phyloP scores from a whole-genome alignment of 2,113 vertebrate species.

The Rhodinocichla rosea region DNA sequence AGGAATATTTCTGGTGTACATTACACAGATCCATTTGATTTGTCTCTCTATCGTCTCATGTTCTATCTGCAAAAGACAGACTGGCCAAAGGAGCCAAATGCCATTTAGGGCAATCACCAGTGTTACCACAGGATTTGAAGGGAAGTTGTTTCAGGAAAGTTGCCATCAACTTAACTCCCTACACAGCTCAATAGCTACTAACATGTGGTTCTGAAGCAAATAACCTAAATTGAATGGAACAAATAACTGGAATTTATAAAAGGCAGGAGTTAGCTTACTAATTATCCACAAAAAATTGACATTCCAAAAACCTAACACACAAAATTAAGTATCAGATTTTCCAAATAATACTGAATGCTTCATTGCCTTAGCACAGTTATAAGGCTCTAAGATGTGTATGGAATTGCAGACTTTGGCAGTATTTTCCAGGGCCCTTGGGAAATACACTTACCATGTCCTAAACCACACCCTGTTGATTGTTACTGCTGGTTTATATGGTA shows the following conservation, averaged over 20 bases:
- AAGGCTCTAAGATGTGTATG: not conserved
- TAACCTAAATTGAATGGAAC: not conserved
- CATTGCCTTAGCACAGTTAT: not conserved
- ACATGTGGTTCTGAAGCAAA: not conserved
- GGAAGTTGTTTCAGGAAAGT: not conserved
- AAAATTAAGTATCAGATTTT: conserved; percentile 12
- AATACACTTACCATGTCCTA: not conserved
- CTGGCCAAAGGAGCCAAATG: not conserved
- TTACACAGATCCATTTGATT: not conserved
- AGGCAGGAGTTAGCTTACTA: not conserved
- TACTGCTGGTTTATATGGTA: not conserved
- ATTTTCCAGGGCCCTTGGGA: not conserved
- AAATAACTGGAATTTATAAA: not conserved
- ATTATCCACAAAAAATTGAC: not conserved
- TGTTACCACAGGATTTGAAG: not conserved
- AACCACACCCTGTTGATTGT: not conserved
- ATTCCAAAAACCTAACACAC: not conserved
- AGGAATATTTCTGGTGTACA: not conserved
- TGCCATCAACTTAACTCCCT: not conserved
- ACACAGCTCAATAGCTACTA: not conserved
- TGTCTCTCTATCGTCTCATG: not conserved
- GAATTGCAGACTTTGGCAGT: not conserved
- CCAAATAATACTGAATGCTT: not conserved
- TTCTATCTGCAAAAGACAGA: not conserved
- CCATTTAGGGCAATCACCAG: not conserved